Percentiles rank a stretch among this genome's conserved stretches.
phyloP scores from a whole-genome alignment of 2,797 vertebrate species.

The Acanthurus tractus region DNA sequence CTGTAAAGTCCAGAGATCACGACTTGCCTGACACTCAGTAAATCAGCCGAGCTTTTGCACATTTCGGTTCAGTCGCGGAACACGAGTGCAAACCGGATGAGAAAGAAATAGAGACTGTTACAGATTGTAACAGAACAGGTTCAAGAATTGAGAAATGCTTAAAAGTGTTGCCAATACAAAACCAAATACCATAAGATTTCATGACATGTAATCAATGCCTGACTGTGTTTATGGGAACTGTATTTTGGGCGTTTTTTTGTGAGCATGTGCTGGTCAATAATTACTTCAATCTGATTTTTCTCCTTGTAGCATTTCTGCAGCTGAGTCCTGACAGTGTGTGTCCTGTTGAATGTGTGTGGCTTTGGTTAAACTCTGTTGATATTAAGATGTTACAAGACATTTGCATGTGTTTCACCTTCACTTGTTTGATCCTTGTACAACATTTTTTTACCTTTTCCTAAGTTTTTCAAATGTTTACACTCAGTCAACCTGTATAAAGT shows the following conservation, averaged over 20 bases:
- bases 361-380: slow-evolving; percentile 39
- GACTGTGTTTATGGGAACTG: slow-evolving; percentile 38
- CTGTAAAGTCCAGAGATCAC: slow-evolving; percentile 84
- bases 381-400: slow-evolving; percentile 5
- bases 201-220: slow-evolving; percentile 32
- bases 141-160: slow-evolving; percentile 8
- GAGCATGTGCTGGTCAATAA: slow-evolving; percentile 30
- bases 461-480: no score
- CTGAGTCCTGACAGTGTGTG: slow-evolving; percentile 31
- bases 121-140: background rate
- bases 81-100: slow-evolving; percentile 43
- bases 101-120: slow-evolving; percentile 17
- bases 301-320: slow-evolving; percentile 12
- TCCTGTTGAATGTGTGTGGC: slow-evolving; percentile 26
- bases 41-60: slow-evolving; percentile 71
- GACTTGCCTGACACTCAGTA: slow-evolving; percentile 79
- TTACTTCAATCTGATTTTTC: slow-evolving; percentile 40
- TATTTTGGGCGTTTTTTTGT: slow-evolving; percentile 33
- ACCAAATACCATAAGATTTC: slow-evolving; percentile 18
- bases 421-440: no score
- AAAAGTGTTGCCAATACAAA: slow-evolving; percentile 27
- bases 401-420: slow-evolving; percentile 6
- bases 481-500: no score
- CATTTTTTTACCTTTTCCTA: no score
- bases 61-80: slow-evolving; percentile 45